A percentile compares a stretch with the other conserved stretches of the same genome.
These are phyloP conservation scores for Elachura formosa DNA, from an alignment of 2,113 vertebrate genomes.

Conservation along the genomic window DNA sequence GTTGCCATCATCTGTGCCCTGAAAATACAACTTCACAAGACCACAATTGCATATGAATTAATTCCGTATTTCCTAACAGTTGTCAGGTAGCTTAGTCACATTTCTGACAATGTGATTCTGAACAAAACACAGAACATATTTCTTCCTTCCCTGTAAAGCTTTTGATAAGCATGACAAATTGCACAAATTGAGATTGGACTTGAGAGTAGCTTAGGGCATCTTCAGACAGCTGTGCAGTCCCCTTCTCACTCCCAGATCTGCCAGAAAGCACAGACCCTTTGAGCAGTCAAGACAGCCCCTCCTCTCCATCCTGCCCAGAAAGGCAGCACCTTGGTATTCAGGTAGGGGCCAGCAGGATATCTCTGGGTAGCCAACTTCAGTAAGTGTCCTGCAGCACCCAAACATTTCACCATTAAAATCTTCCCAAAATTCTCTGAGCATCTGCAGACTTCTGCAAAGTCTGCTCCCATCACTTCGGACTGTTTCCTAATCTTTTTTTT, in stretches of 20 bases:
- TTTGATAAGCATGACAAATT: too few species aligned
- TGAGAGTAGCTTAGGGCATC: background rate
- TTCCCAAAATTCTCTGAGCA: background rate
- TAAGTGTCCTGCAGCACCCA: background rate
- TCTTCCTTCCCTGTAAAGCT: background rate
- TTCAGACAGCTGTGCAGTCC: background rate
- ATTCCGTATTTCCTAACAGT: background rate
- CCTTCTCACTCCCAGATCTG: background rate
- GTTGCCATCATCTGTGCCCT: background rate
- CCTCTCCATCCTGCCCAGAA: background rate
- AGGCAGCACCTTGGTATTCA: background rate
- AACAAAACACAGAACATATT: background rate
- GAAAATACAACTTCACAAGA: background rate
- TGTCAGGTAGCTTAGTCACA: background rate
- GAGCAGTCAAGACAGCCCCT: background rate
- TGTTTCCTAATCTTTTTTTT: background rate
- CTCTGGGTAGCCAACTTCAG: accelerated
- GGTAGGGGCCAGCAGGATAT: background rate
- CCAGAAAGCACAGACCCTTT: background rate
- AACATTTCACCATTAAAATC: background rate
- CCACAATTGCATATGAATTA: background rate
- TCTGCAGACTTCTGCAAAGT: background rate
- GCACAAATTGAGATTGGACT: background rate
- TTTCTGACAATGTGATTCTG: background rate
- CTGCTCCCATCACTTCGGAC: background rate